These are phyloP conservation scores for Daktulosphaira vitifoliae DNA, from an alignment of 1,140 invertebrate genomes.

Conservation along the genomic window DNA sequence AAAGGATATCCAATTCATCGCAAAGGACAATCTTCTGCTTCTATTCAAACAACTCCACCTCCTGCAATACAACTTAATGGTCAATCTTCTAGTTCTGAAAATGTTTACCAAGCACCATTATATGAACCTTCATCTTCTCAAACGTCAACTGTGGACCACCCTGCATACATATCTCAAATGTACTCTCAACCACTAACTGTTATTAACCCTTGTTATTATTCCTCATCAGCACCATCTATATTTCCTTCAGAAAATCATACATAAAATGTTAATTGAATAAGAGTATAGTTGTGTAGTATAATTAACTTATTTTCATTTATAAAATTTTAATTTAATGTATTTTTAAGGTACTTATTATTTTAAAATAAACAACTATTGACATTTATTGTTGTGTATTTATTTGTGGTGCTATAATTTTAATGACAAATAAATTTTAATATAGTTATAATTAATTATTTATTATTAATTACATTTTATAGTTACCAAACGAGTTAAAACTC, in stretches of 20 bases:
- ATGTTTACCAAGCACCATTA: conserved; percentile 16
- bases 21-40: conserved; percentile 18
- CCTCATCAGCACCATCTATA: conserved; percentile 24
- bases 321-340: no score
- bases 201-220: conserved; percentile 30
- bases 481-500: conserved; percentile 50
- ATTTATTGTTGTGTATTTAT: no score
- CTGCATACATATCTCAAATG: conserved; percentile 30
- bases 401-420: no score
- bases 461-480: no score
- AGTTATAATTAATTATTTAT: no score
- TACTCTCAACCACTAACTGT: conserved; percentile 23
- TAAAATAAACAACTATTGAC: no score
- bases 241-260: conserved; percentile 25
- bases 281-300: no score
- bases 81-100: neutral
- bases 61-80: conserved; percentile 10
- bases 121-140: conserved; percentile 26
- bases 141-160: conserved; percentile 21
- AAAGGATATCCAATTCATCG: conserved; percentile 60
- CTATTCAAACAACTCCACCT: neutral
- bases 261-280: conserved; percentile 8
- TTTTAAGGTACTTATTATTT: no score
- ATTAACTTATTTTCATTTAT: no score
- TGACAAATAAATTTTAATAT: no score